These are phyloP conservation scores for Drosophila nigromelanica DNA, from an alignment of 1,140 invertebrate species.

Conservation along the genomic window DNA sequence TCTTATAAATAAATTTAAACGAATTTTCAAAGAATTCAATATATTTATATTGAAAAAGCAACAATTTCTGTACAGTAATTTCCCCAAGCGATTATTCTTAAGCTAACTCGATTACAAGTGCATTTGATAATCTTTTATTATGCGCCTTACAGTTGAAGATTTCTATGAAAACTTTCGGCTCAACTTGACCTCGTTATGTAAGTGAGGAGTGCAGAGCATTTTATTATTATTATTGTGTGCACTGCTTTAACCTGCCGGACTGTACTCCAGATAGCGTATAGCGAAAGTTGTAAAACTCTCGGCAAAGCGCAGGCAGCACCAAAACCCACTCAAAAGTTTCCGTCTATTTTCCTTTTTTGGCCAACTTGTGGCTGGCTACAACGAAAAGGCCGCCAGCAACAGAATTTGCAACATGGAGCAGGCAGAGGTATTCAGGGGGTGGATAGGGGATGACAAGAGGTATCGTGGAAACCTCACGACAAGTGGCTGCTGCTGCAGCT, in stretches of 20 bases:
- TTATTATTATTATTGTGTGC: slow-evolving; percentile 23
- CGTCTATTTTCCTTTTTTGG: slow-evolving; percentile 12
- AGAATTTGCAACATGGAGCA: slow-evolving; percentile 38
- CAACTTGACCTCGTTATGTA: slow-evolving; percentile 46
- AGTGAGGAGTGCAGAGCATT: slow-evolving; percentile 6
- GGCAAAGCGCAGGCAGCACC: slow-evolving; percentile 3
- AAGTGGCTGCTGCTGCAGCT: slow-evolving; percentile 20
- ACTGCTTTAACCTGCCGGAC: slow-evolving; percentile 27
- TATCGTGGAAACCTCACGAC: slow-evolving; percentile 3
- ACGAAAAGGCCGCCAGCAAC: slow-evolving; percentile 40
- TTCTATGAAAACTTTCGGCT: slow-evolving; percentile 35
- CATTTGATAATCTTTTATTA: slow-evolving; percentile 51
- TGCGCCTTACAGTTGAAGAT: slow-evolving; percentile 30
- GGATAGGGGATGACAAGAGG: neutral
- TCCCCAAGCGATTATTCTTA: neutral
- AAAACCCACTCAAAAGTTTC: slow-evolving; percentile 34
- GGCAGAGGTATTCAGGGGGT: slow-evolving; percentile 15
- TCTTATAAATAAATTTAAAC: too few species aligned
- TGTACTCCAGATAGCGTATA: neutral
- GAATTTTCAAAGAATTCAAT: too few species aligned
- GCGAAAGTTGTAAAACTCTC: slow-evolving; percentile 35
- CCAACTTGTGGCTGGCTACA: slow-evolving; percentile 16
- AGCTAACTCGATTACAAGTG: slow-evolving; percentile 30
- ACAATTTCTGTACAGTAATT: neutral
- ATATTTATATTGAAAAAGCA: too few species aligned